Evolutionary conservation across 2,113 vertebrate genomes (phyloP), one percentile per base, ranked within the genome.

Genomic region (Poecile atricapillus): DNA sequence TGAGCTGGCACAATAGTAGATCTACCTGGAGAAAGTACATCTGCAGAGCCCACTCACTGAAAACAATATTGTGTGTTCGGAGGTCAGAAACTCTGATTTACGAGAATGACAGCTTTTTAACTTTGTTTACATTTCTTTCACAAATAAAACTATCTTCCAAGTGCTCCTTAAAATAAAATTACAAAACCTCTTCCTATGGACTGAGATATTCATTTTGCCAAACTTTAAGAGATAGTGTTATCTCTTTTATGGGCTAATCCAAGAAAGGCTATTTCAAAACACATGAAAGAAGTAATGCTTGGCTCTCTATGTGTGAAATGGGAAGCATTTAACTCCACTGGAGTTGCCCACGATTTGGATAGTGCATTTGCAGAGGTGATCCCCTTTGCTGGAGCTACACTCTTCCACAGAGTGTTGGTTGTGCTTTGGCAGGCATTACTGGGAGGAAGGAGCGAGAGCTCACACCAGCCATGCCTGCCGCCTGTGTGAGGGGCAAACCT

Each of bases 1-100:
- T 88, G 83, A 86, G 59, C 11, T 90, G 83, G 75, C 88, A 88
- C 85, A 93, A 93, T 41, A 81, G 55, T 39, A 22, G 16, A 85
- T 41, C 31, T 86, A 74, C 64, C 67, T 64, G 52, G 47, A 70
- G 75, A 73, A 94, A 83, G 55, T 49, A 64, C n/a, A 74, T 89
- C 43, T 52, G 35, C 13, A 63, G 39, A 91, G 52, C 37, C 12
- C 22, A 12, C 49, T 90, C 39, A 13, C 43, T 65, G 67, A 53
- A 95, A 59, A 59, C 31, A 17, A 37, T 31, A 37, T 8, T 46
- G 9, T 59, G 21, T 73, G 47, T 63, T 69, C 69, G 55, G 55
- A 86, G 67, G 67, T 83, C 75, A 88, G 59, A 87, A 88, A 88
- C 65, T 73, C 53, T 53, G 20, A 60, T 70, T 86, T 50, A 46